Conservation (phyloP, 2,113 vertebrate species). For the Pimephales promelas region DNA sequence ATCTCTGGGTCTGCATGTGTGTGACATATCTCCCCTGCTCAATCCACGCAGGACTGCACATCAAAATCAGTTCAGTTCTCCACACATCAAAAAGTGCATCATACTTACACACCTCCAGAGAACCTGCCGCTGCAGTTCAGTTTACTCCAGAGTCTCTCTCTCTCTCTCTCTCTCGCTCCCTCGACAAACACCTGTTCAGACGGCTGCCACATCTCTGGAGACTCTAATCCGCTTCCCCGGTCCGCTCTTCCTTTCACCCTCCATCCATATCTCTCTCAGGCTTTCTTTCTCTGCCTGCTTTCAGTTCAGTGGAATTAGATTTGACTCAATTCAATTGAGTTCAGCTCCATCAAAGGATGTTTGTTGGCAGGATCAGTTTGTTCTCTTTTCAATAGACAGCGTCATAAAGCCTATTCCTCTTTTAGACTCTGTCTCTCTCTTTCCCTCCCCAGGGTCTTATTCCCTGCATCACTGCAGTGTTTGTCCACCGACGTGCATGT, state of each 20-base stretch:
- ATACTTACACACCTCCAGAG: constrained; percentile 13
- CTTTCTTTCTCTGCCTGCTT: constrained; percentile 20
- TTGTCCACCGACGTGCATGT: not conserved
- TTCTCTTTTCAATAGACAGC: constrained; percentile 15
- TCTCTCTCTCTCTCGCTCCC: not conserved
- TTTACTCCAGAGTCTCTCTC: not conserved
- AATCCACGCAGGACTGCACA: constrained; percentile 32
- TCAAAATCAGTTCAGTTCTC: constrained; percentile 36
- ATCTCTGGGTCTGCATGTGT: constrained; percentile 33
- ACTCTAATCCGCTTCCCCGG: constrained; percentile 13
- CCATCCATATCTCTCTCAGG: constrained; percentile 15
- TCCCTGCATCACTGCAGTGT: constrained; percentile 16
- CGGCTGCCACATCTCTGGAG: constrained; percentile 12
- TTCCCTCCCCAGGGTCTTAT: constrained; percentile 24
- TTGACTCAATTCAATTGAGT: constrained; percentile 51
- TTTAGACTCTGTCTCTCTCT: not conserved
- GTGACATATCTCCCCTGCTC: constrained; percentile 29
- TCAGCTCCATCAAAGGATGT: constrained; percentile 43
- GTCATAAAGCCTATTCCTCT: constrained; percentile 23
- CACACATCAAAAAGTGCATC: constrained; percentile 40
- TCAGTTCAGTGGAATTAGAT: constrained; percentile 46
- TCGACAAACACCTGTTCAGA: constrained; percentile 35
- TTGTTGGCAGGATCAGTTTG: constrained; percentile 40
- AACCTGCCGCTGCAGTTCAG: not conserved
- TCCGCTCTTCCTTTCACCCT: not conserved